These are phyloP conservation scores for Dolichopus griseipennis DNA, from an alignment of 2,888 invertebrate species.

Conservation along the genomic window DNA sequence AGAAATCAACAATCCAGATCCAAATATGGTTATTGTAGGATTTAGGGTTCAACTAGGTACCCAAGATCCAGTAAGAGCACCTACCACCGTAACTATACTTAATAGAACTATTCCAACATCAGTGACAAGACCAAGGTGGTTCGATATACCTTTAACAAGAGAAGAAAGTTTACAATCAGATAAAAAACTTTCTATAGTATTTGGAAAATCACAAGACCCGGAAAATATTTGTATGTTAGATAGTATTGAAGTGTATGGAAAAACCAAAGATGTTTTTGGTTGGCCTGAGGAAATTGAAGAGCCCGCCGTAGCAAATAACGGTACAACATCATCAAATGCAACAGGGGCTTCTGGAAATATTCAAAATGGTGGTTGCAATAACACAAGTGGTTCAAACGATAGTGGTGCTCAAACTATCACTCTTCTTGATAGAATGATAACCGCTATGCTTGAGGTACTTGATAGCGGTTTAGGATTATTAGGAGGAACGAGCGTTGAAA, in stretches of 20 bases:
- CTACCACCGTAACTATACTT: conserved; percentile 34
- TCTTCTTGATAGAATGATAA: conserved; percentile 51
- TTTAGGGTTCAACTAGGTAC: conserved; percentile 73
- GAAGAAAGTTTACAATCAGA: conserved; percentile 90
- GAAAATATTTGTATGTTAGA: conserved; percentile 88
- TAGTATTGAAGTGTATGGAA: conserved; percentile 89
- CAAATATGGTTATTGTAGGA: conserved; percentile 82
- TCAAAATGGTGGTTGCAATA: conserved; percentile 35
- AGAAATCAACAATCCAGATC: conserved; percentile 79
- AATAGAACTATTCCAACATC: conserved; percentile 65
- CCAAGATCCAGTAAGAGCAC: conserved; percentile 39
- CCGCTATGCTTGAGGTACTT: conserved; percentile 60
- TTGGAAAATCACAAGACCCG: conserved; percentile 78
- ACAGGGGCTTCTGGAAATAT: conserved; percentile 30
- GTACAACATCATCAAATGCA: conserved; percentile 33
- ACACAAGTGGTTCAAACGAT: conserved; percentile 33
- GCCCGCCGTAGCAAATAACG: conserved; percentile 38
- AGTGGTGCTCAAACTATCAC: conserved; percentile 33
- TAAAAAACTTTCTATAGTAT: conserved; percentile 74
- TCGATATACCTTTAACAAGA: conserved; percentile 86
- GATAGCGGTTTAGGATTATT: conserved; percentile 60
- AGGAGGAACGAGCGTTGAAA: conserved; percentile 44
- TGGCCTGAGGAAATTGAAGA: conserved; percentile 97
- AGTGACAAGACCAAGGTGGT: conserved; percentile 78
- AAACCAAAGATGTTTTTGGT: conserved; percentile 89